Percentiles rank a stretch among this genome's conserved stretches.
Evolutionary conservation across 2,113 vertebrate genomes (phyloP).

Genomic region (Noctilio leporinus): DNA sequence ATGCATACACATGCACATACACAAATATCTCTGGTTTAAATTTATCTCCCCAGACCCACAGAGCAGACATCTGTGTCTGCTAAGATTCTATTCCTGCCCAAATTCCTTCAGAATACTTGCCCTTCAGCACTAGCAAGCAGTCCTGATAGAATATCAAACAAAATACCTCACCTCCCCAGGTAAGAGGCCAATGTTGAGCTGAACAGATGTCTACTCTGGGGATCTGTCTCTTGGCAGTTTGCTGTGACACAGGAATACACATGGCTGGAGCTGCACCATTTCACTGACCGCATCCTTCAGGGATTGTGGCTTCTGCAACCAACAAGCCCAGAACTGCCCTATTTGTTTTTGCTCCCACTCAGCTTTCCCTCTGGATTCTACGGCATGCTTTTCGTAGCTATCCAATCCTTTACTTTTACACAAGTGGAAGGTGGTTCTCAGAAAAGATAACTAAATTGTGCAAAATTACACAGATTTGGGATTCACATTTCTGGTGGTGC

Average conservation of each 20-base stretch:
- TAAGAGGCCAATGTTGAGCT: not conserved
- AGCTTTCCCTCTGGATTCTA: not conserved
- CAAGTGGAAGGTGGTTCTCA: not conserved
- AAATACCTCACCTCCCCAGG: not conserved
- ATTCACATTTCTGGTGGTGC: not conserved
- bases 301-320: not conserved
- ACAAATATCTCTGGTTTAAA: not conserved
- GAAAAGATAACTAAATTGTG: not conserved
- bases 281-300: not conserved
- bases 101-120: not conserved
- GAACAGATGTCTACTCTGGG: not conserved
- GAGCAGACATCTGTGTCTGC: not conserved
- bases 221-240: not conserved
- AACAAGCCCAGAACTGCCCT: not conserved
- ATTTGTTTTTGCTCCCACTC: not conserved
- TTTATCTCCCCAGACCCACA: not conserved
- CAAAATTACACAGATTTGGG: not conserved
- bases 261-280: not conserved
- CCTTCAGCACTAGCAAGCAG: not conserved
- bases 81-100: not conserved
- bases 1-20: not conserved
- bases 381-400: not conserved
- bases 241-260: accelerated
- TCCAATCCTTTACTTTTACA: not conserved
- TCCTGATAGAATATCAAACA: not conserved